Percentiles rank a stretch among this genome's conserved stretches.
These are phyloP conservation scores for Thalpophila matura DNA, from an alignment of 2,888 invertebrate species.

Conservation along the genomic window DNA sequence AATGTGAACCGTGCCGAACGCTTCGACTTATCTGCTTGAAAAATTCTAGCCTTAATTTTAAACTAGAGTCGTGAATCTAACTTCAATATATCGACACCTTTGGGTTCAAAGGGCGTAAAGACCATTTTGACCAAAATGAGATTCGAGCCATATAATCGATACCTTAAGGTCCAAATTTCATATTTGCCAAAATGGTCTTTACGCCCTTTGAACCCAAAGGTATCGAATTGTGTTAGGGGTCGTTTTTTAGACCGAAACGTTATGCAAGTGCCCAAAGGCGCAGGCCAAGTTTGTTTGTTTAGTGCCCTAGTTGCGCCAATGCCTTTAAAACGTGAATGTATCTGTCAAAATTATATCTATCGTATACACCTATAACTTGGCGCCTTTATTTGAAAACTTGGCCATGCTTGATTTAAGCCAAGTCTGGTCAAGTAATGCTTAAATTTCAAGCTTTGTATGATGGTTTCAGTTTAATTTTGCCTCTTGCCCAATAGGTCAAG, in stretches of 20 bases:
- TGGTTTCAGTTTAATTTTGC: slow-evolving; percentile 31
- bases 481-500: slow-evolving; percentile 20
- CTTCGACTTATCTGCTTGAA: slow-evolving; percentile 19
- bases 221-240: slow-evolving; percentile 48
- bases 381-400: slow-evolving; percentile 15
- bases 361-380: slow-evolving; percentile 12
- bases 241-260: slow-evolving; percentile 42
- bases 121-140: too few relatives aligned
- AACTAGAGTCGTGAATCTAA: slow-evolving; percentile 27
- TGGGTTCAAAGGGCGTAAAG: too few relatives aligned
- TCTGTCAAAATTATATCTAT: slow-evolving; percentile 48
- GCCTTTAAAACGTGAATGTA: slow-evolving; percentile 27
- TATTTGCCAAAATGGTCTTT: too few relatives aligned
- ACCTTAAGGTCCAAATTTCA: too few relatives aligned
- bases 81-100: too few relatives aligned
- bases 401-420: slow-evolving; percentile 30
- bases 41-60: slow-evolving; percentile 10
- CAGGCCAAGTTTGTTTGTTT: slow-evolving; percentile 24
- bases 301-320: slow-evolving; percentile 57
- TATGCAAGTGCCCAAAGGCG: slow-evolving; percentile 6
- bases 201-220: too few relatives aligned
- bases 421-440: slow-evolving; percentile 34
- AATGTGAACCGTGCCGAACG: too few relatives aligned
- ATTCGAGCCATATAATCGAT: too few relatives aligned
- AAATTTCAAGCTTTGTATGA: slow-evolving; percentile 17